Conservation (phyloP, 2,888 invertebrate species). For the Netelia fuscicornis region DNA sequence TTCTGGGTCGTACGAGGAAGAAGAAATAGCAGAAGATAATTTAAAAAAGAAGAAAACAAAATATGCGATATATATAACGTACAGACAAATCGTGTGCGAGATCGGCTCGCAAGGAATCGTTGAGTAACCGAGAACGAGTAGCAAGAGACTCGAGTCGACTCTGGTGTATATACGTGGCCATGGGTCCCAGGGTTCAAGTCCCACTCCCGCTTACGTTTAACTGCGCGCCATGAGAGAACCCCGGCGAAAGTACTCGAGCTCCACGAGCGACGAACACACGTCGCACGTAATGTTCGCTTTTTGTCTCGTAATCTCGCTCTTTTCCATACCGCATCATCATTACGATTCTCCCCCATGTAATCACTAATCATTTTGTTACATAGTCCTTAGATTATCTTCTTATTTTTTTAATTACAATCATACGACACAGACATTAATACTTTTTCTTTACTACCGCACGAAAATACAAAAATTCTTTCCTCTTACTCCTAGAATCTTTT, state of each 20-base stretch:
- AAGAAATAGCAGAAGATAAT: too few relatives aligned
- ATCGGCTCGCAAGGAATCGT: constrained; percentile 71
- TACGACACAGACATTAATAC: too few relatives aligned
- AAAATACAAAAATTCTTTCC: not conserved
- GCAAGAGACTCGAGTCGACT: constrained; percentile 78
- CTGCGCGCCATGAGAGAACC: constrained; percentile 68
- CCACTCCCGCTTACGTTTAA: constrained; percentile 77
- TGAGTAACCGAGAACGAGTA: constrained; percentile 80
- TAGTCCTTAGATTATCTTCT: too few relatives aligned
- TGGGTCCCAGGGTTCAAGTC: constrained; percentile 81
- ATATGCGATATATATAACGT: constrained; percentile 21
- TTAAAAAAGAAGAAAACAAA: too few relatives aligned
- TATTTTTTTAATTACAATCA: too few relatives aligned
- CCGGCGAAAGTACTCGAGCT: constrained; percentile 81
- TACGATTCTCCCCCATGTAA: too few relatives aligned
- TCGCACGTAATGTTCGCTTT: constrained; percentile 7
- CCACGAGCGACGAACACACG: constrained; percentile 7
- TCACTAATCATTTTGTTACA: too few relatives aligned
- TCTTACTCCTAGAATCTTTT: too few relatives aligned
- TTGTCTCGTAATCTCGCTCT: constrained; percentile 4
- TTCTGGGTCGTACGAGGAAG: too few relatives aligned
- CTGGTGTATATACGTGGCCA: constrained; percentile 80
- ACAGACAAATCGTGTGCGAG: constrained; percentile 21
- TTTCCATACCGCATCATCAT: not conserved
- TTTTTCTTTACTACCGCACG: not conserved